Evolutionary conservation across 2,797 vertebrate genomes (phyloP).

Genomic region (Uromys caudimaculatus): DNA sequence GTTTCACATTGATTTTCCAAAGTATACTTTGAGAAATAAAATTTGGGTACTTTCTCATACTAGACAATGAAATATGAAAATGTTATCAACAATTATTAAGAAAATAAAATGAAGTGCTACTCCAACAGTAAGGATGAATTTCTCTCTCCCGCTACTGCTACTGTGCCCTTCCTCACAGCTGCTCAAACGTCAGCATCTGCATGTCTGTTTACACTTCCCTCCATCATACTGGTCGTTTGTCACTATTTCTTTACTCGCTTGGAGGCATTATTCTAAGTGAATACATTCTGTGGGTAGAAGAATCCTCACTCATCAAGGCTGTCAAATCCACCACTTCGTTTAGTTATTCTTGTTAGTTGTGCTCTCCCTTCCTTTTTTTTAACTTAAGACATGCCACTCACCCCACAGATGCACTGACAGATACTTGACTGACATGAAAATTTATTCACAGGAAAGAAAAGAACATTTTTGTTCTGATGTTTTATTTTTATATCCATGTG

Average conservation of each 20-base stretch:
- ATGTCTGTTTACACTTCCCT: slow-evolving; percentile 83
- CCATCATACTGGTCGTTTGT: slow-evolving; percentile 85
- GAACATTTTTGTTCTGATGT: slow-evolving; percentile 87
- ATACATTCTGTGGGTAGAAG: slow-evolving; percentile 75
- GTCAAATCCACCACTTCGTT: slow-evolving; percentile 82
- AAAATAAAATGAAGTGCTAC: not conserved
- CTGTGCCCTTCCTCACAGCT: not conserved
- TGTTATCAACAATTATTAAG: slow-evolving; percentile 14
- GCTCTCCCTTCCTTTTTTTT: slow-evolving; percentile 85
- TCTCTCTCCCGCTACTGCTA: not conserved
- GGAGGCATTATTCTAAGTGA: slow-evolving; percentile 85
- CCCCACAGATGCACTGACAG: slow-evolving; percentile 86
- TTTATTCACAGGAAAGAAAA: slow-evolving; percentile 88
- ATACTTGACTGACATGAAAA: slow-evolving; percentile 88
- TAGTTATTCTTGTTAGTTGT: slow-evolving; percentile 85
- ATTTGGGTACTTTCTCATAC: not conserved
- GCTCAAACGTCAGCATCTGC: slow-evolving; percentile 70
- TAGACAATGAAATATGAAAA: slow-evolving; percentile 34
- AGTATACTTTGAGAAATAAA: not conserved
- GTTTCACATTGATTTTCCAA: not conserved
- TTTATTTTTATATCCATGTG: slow-evolving; percentile 88
- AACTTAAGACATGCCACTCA: slow-evolving; percentile 86
- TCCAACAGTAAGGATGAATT: not conserved
- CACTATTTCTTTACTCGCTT: slow-evolving; percentile 84
- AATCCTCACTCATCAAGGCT: slow-evolving; percentile 84